These are phyloP conservation scores for Slavum lentiscoides DNA, from an alignment of 2,888 invertebrate genomes.

Conservation along the genomic window DNA sequence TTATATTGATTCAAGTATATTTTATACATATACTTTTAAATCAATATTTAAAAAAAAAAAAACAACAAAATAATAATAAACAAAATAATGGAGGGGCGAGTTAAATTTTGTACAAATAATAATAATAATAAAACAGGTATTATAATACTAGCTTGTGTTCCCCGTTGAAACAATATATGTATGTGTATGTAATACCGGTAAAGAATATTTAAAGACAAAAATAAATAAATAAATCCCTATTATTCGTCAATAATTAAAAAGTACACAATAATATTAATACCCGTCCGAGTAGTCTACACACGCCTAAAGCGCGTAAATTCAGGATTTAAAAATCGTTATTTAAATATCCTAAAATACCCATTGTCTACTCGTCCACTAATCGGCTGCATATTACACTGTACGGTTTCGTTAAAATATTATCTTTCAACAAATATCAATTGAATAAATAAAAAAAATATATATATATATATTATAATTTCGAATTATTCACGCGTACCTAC, in stretches of 20 bases:
- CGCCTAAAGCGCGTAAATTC: conserved; percentile 15
- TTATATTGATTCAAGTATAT: conserved; percentile 11
- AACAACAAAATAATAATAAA: conserved; percentile 36
- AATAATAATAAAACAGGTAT: conserved; percentile 7
- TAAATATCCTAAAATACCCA: conserved; percentile 41
- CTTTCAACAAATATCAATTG: background rate
- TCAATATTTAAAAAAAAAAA: conserved; percentile 46
- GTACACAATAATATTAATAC: conserved; percentile 5
- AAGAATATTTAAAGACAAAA: too few relatives aligned
- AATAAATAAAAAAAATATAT: background rate
- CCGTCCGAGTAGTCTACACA: conserved; percentile 28
- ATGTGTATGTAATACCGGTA: background rate
- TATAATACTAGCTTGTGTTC: conserved; percentile 7
- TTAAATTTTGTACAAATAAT: conserved; percentile 36
- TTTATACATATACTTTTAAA: conserved; percentile 3
- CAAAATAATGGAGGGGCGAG: conserved; percentile 28
- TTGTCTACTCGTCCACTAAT: conserved; percentile 36
- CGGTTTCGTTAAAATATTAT: background rate
- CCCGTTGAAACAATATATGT: background rate
- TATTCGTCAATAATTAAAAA: background rate
- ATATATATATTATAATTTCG: background rate
- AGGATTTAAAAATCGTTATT: conserved; percentile 34
- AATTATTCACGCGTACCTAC: too few relatives aligned
- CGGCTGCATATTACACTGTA: conserved; percentile 18
- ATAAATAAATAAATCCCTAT: background rate